A percentile compares a stretch with the other conserved stretches of the same genome.
Conservation (phyloP, 2,888 invertebrate genomes). For the Drosophila seclusa region DNA sequence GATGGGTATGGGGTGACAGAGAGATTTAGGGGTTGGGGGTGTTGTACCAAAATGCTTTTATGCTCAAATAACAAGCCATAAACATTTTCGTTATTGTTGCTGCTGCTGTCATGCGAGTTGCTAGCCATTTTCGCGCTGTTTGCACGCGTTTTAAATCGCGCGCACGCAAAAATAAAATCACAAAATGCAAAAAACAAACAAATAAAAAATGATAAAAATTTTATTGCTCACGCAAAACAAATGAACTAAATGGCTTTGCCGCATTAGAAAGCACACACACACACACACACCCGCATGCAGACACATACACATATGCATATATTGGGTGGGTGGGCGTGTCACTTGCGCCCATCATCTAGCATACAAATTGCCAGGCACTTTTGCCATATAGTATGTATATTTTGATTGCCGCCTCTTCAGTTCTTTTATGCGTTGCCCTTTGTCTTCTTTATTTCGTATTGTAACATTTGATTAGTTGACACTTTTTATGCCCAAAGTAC, state of each 20-base stretch:
- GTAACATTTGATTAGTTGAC: slow-evolving; percentile 77
- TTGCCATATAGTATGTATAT: slow-evolving; percentile 39
- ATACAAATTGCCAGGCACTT: slow-evolving; percentile 71
- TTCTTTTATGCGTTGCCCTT: slow-evolving; percentile 50
- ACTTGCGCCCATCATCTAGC: slow-evolving; percentile 45
- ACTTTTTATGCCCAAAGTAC: slow-evolving; percentile 56
- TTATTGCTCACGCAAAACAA: slow-evolving; percentile 79
- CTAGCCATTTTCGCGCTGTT: slow-evolving; percentile 66
- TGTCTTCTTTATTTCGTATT: slow-evolving; percentile 48
- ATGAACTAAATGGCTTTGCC: slow-evolving; percentile 78
- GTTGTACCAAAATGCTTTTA: slow-evolving; percentile 68
- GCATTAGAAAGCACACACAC: slow-evolving; percentile 53
- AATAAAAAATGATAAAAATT: slow-evolving; percentile 79
- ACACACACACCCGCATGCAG: slow-evolving; percentile 6
- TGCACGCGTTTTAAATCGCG: slow-evolving; percentile 66
- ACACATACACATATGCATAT: slow-evolving; percentile 5
- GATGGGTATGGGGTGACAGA: too few species aligned
- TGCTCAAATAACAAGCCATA: slow-evolving; percentile 79
- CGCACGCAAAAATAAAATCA: slow-evolving; percentile 28
- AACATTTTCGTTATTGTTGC: slow-evolving; percentile 59
- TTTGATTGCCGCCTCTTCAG: slow-evolving; percentile 61
- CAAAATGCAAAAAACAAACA: slow-evolving; percentile 45
- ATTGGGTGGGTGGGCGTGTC: slow-evolving; percentile 33
- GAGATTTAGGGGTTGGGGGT: neutral
- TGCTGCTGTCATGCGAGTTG: slow-evolving; percentile 33